A percentile compares a stretch with the other conserved stretches of the same genome.
Evolutionary conservation across 2,113 vertebrate genomes (phyloP).

Genomic region (Australoheros scitulus): DNA sequence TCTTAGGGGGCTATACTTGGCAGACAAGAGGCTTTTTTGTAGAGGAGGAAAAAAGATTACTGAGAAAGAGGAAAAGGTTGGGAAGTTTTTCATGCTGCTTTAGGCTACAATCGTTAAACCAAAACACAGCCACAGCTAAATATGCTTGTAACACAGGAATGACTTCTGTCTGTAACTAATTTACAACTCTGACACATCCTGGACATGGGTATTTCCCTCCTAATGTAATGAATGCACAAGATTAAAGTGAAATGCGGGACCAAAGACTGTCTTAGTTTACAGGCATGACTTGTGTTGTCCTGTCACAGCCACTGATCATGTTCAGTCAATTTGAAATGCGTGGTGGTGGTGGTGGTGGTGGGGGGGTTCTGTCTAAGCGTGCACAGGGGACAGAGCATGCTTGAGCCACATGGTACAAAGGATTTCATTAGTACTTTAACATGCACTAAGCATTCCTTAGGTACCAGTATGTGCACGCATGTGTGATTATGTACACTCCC

Average conservation of each 20-base stretch:
- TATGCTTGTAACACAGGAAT: background rate
- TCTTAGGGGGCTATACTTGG: background rate
- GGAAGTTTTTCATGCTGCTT: background rate
- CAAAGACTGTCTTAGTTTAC: conserved; percentile 13
- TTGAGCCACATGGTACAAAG: background rate
- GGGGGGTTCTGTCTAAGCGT: background rate
- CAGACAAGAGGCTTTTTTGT: background rate
- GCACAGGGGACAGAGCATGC: background rate
- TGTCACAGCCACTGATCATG: background rate
- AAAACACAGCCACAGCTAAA: background rate
- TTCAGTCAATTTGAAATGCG: background rate
- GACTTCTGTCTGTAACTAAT: background rate
- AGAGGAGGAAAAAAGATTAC: background rate
- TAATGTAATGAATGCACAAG: conserved; percentile 14
- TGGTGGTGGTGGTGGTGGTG: no score
- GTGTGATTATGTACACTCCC: background rate
- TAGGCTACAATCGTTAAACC: background rate
- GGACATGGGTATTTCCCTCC: background rate
- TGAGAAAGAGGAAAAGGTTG: background rate
- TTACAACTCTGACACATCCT: background rate
- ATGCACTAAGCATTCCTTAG: background rate
- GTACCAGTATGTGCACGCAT: background rate
- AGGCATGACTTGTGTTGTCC: background rate
- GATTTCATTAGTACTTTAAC: background rate
- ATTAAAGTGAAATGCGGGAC: conserved; percentile 26